Evolutionary conservation across 2,113 vertebrate species (phyloP), one percentile per base, ranked within the genome.

Genomic region (Anarhynchus alexandrinus): DNA sequence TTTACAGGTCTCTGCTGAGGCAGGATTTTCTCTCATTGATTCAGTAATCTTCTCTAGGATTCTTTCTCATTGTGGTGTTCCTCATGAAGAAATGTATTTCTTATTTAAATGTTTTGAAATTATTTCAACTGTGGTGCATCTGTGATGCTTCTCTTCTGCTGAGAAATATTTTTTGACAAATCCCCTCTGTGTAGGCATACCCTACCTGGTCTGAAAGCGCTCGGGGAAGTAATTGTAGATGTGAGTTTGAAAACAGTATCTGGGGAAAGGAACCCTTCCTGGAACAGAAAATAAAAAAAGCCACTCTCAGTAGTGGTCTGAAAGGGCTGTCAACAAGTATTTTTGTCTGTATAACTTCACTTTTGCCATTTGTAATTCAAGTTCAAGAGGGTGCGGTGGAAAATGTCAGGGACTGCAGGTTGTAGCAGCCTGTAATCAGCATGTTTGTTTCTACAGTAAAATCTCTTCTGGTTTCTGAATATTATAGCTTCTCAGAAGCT

Each of bases 381-480:
- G 91, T 87, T 94, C 26, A 27, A 40, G 47, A 94, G 94, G 87
- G 74, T 77, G 93, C 93, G 96, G 95, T 94, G 51, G 87, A 91
- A 95, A 95, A 91, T 36, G 32, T 12, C 69, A 83, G 79, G 67
- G 67, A 87, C 84, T 95, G n/a, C 38, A 95, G 30, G 66, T 67
- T 89, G 51, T 58, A 66, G 51, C 61, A 93, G 89, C 82, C 81
- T 95, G 51, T 96, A 95, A 96, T 97, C 91, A 91, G 38, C 42
- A 22, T 5, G 2, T 78, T 94, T 91, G 54, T 74, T 93, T 65
- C 61, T 29, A 38, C 61, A 72, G n/a, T 66, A 30, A 65, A 72
- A 70, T 83, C 40, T 96, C 29, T 88, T 92, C 81, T 94, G 61
- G 80, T 66, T 92, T 96, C 73, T 62, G 65, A 93, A 80, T 87